A percentile compares a stretch with the other conserved stretches of the same genome.
These are phyloP conservation scores for Melitaea athalia DNA, from an alignment of 2,888 invertebrate genomes.

Conservation along the genomic window DNA sequence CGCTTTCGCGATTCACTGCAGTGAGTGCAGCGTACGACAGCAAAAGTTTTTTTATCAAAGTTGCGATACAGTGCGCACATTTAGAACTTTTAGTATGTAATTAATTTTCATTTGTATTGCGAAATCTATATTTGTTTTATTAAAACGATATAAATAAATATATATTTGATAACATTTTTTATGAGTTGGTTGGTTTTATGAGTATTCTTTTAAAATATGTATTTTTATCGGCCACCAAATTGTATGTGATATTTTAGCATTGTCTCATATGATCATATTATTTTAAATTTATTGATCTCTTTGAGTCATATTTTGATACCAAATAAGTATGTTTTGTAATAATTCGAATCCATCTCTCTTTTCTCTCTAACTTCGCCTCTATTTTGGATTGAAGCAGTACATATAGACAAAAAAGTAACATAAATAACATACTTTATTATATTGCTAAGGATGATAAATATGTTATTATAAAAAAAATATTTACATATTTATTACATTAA, in stretches of 20 bases:
- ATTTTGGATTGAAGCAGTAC: too few species aligned
- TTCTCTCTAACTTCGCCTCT: too few species aligned
- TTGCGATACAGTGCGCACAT: constrained; percentile 14
- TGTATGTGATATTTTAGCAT: too few species aligned
- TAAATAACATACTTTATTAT: neutral
- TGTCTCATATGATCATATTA: too few species aligned
- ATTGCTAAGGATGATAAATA: constrained; percentile 1
- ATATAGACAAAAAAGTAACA: too few species aligned
- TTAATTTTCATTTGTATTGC: neutral
- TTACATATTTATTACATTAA: neutral
- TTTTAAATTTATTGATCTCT: too few species aligned
- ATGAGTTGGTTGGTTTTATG: too few species aligned
- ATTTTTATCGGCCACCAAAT: too few species aligned
- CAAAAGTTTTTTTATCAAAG: constrained; percentile 27
- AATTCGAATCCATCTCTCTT: too few species aligned
- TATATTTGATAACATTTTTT: neutral
- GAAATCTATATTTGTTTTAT: neutral
- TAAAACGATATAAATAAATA: neutral
- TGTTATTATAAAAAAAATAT: neutral
- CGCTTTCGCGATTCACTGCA: constrained; percentile 29
- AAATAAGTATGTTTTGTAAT: too few species aligned
- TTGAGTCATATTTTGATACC: too few species aligned
- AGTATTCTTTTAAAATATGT: too few species aligned
- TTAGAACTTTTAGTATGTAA: neutral
- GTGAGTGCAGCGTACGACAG: constrained; percentile 23